Percentiles rank a stretch among this genome's conserved stretches.
Conservation (phyloP, 2,113 vertebrate species). For the Leptobrachium ailaonicum region DNA sequence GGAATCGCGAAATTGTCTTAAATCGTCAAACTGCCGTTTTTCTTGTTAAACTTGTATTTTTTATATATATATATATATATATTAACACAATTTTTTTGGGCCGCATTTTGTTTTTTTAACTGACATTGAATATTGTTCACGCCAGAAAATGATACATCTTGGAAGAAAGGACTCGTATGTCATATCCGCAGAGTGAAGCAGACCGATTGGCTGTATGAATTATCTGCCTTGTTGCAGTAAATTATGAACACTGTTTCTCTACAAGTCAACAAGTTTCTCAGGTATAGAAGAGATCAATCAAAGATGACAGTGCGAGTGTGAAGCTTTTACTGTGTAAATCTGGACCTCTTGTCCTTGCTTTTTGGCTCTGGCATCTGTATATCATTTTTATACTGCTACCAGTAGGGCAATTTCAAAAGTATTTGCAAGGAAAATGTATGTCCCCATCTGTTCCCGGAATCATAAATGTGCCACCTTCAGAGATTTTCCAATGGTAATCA, state of each 20-base stretch:
- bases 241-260: conserved; percentile 86
- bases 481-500: conserved; percentile 93
- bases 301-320: conserved; percentile 77
- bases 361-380: conserved; percentile 84
- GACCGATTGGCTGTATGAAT: conserved; percentile 73
- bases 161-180: conserved; percentile 77
- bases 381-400: conserved; percentile 99
- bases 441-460: conserved; percentile 95
- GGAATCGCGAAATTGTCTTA: conserved; percentile 67
- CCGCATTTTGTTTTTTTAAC: conserved; percentile 54
- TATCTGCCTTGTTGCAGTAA: conserved; percentile 80
- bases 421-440: conserved; percentile 94
- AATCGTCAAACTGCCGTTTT: conserved; percentile 48
- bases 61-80: conserved; percentile 50
- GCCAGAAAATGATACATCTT: conserved; percentile 84
- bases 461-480: conserved; percentile 97
- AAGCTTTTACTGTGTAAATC: conserved; percentile 88
- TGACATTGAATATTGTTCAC: conserved; percentile 82
- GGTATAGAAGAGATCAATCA: conserved; percentile 92
- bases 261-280: conserved; percentile 85
- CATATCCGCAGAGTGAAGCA: conserved; percentile 75
- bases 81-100: background rate
- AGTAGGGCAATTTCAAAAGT: conserved; percentile 96
- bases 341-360: conserved; percentile 84
- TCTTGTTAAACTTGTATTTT: conserved; percentile 58